phyloP scores from a whole-genome alignment of 37 sponge, comb jelly and placozoan genomes.

The Crambe crambe region DNA sequence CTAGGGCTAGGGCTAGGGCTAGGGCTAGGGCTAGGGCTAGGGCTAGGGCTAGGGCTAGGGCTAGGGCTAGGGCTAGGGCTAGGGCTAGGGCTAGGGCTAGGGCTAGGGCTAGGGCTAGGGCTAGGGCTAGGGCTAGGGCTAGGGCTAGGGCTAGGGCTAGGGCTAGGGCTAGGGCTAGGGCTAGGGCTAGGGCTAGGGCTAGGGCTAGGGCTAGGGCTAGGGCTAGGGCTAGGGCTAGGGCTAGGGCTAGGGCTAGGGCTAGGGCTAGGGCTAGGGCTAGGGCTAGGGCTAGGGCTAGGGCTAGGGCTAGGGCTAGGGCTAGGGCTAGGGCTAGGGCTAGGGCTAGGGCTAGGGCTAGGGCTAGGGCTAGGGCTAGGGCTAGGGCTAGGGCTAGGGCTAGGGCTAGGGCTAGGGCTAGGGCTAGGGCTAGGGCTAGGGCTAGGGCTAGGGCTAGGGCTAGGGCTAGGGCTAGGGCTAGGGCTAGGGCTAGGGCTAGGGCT shows the following conservation, averaged over 20 bases:
- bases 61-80: conserved; percentile 1
- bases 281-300: conserved; percentile 1
- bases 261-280: conserved; percentile 1
- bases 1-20: conserved; percentile 1
- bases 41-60: conserved; percentile 1
- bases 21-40: conserved; percentile 1
- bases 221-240: conserved; percentile 1
- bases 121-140: conserved; percentile 1
- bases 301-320: conserved; percentile 1
- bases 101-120: conserved; percentile 1
- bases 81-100: conserved; percentile 1
- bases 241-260: conserved; percentile 1
- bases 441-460: conserved; percentile 1
- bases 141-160: conserved; percentile 1
- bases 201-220: conserved; percentile 1
- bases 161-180: conserved; percentile 1
- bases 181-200: conserved; percentile 1
- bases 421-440: conserved; percentile 1
- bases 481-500: conserved; percentile 1
- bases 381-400: conserved; percentile 1
- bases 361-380: conserved; percentile 1
- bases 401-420: conserved; percentile 1
- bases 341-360: conserved; percentile 1
- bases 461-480: conserved; percentile 1
- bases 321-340: conserved; percentile 1